These are phyloP conservation scores for Cassiopea andromeda DNA, from an alignment of 30 jellyfish, hydroid and myxozoan genomes.

Conservation along the genomic window DNA sequence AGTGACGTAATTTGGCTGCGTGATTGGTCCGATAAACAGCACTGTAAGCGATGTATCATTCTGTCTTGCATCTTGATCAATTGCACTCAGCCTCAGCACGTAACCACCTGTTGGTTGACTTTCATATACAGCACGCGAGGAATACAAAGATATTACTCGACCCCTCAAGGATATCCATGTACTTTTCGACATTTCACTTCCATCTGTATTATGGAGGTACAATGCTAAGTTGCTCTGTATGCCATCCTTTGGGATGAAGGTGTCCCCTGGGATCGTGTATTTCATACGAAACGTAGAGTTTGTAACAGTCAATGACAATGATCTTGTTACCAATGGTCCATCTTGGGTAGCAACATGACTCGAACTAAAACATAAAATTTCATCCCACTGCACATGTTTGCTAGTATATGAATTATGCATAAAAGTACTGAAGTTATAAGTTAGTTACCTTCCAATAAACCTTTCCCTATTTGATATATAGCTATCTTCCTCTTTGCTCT, in stretches of 20 bases:
- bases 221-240: constrained; percentile 51
- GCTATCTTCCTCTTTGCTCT: no score
- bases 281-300: constrained; percentile 51
- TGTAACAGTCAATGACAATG: constrained; percentile 21
- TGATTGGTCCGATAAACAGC: constrained; percentile 40
- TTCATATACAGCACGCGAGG: constrained; percentile 17
- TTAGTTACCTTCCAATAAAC: no score
- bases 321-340: constrained; percentile 20
- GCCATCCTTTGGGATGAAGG: constrained; percentile 80
- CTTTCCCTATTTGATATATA: no score
- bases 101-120: constrained; percentile 74
- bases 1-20: constrained; percentile 58
- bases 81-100: constrained; percentile 70
- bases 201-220: constrained; percentile 42
- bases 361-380: not conserved
- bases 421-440: no score
- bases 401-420: no score
- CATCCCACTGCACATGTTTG: not conserved
- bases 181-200: constrained; percentile 13
- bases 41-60: constrained; percentile 28
- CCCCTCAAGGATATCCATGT: constrained; percentile 50
- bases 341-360: not conserved
- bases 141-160: constrained; percentile 17
- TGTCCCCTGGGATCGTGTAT: constrained; percentile 62
- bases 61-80: constrained; percentile 61